Conservation (phyloP, 1,140 invertebrate species). For the Penaeus vannamei region DNA sequence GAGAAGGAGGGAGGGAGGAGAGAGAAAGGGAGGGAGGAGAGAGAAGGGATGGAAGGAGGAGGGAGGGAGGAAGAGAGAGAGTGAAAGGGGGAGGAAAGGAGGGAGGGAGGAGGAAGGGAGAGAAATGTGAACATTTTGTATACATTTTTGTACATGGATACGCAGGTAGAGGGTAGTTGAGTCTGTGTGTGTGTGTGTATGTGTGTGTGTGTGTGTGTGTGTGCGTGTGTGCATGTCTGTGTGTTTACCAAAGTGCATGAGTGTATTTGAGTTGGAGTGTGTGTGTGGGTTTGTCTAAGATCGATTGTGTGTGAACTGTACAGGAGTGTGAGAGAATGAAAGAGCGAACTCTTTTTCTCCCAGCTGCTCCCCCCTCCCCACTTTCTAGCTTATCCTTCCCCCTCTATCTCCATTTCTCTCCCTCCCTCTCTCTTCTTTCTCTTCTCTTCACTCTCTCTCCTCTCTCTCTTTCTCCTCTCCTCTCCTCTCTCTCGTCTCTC, state of each 20-base stretch:
- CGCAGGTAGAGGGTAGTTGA: not conserved
- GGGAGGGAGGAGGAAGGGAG: slow-evolving; percentile 10
- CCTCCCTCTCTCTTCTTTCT: not conserved
- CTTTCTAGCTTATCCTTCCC: not conserved
- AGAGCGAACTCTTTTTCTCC: not conserved
- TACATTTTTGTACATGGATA: not conserved
- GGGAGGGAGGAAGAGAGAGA: slow-evolving; percentile 10
- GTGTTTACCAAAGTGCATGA: no score
- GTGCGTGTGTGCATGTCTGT: no score
- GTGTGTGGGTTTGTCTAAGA: not conserved
- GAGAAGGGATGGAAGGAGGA: slow-evolving; percentile 1
- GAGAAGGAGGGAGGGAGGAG: slow-evolving; percentile 9
- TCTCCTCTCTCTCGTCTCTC: not conserved
- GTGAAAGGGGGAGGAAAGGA: slow-evolving; percentile 2
- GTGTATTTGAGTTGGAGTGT: no score
- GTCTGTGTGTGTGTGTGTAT: no score
- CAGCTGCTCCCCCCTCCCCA: not conserved
- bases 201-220: no score
- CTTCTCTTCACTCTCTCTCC: not conserved
- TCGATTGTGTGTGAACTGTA: no score
- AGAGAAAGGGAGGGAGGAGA: no score
- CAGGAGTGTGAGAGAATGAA: no score
- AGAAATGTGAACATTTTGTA: not conserved
- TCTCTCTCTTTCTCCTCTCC: not conserved
- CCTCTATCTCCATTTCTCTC: not conserved